A percentile compares a stretch with the other conserved stretches of the same genome.
phyloP scores from a whole-genome alignment of 2,113 vertebrate species.

The Bettongia penicillata region DNA sequence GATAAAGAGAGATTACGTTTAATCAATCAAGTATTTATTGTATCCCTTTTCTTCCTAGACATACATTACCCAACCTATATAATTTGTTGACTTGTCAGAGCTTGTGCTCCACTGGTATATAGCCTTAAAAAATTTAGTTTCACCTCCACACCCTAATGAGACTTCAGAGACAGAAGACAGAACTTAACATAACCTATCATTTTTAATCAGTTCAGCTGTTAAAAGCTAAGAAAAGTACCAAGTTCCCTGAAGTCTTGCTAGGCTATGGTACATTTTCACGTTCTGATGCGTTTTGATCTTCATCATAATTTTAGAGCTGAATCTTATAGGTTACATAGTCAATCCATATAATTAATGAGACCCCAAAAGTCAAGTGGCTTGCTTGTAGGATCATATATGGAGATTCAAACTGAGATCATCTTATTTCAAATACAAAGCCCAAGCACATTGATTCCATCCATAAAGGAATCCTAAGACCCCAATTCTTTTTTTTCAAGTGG shows the following conservation, averaged over 20 bases:
- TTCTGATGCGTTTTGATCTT: background rate
- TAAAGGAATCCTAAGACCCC: background rate
- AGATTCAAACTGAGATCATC: background rate
- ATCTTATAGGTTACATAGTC: background rate
- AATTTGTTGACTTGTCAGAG: background rate
- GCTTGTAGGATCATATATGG: background rate
- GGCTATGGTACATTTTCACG: background rate
- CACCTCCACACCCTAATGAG: background rate
- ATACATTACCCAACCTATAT: background rate
- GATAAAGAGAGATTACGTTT: background rate
- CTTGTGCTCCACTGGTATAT: background rate
- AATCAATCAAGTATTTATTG: background rate
- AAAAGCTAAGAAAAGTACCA: background rate
- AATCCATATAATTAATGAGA: background rate
- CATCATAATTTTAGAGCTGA: background rate
- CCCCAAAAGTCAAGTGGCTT: background rate
- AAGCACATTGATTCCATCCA: background rate
- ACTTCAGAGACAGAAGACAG: background rate
- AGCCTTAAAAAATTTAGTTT: background rate
- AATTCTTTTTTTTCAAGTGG: background rate
- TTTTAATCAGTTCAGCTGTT: background rate
- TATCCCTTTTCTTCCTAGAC: background rate
- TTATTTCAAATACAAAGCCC: background rate
- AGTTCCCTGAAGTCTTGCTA: background rate
- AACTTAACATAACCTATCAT: background rate